A percentile compares a stretch with the other conserved stretches of the same genome.
Evolutionary conservation across 2,888 invertebrate species (phyloP).

Genomic region (Tillus elongatus): DNA sequence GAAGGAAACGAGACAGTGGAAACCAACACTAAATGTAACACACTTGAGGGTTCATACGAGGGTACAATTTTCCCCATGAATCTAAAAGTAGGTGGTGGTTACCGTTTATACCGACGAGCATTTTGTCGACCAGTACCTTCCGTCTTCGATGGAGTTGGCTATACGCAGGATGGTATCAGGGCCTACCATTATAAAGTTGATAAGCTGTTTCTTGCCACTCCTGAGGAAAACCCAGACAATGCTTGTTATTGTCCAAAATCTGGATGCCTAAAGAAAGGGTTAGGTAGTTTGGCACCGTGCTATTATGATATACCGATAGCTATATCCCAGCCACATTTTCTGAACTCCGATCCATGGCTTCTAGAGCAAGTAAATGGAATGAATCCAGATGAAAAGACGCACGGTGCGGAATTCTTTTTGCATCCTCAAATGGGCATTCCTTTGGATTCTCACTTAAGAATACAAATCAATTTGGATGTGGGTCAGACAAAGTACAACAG

Average conservation of each 20-base stretch:
- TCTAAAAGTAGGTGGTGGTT: conserved; percentile 45
- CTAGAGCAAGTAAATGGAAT: conserved; percentile 53
- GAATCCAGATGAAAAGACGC: conserved; percentile 49
- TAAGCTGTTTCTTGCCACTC: conserved; percentile 50
- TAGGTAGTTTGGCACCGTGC: conserved; percentile 45
- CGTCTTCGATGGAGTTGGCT: conserved; percentile 36
- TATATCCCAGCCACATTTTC: conserved; percentile 54
- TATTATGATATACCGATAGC: conserved; percentile 61
- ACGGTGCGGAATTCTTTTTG: conserved; percentile 51
- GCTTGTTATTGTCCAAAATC: conserved; percentile 51
- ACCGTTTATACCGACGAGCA: conserved; percentile 61
- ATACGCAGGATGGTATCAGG: conserved; percentile 45
- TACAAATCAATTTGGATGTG: conserved; percentile 67
- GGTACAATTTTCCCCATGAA: conserved; percentile 61
- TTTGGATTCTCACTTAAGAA: conserved; percentile 50
- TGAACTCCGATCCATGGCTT: conserved; percentile 52
- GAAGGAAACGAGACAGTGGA: conserved; percentile 22
- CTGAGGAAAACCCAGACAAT: conserved; percentile 49
- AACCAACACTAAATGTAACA: conserved; percentile 54
- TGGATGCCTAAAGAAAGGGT: conserved; percentile 63
- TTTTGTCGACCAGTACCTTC: conserved; percentile 65
- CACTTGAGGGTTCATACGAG: conserved; percentile 59
- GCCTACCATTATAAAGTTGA: conserved; percentile 53
- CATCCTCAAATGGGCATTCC: conserved; percentile 67
- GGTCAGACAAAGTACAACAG: conserved; percentile 52